A percentile compares a stretch with the other conserved stretches of the same genome.
Evolutionary conservation across 64 coral and sea anemone species (phyloP).

Genomic region (Exaiptasia diaphana): DNA sequence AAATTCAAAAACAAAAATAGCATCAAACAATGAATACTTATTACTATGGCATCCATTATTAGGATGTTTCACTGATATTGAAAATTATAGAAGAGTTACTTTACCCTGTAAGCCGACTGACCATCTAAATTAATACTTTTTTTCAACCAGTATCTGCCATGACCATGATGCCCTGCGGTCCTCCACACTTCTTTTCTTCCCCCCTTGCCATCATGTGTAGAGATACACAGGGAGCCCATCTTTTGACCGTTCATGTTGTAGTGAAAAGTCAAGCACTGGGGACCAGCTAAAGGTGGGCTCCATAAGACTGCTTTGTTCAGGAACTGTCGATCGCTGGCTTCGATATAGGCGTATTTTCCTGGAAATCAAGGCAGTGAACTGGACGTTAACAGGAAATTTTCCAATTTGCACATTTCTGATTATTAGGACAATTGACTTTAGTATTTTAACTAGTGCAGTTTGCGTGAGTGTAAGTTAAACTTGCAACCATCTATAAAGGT

Average conservation of each 20-base stretch:
- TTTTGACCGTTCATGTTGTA: conserved; percentile 2
- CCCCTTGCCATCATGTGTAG: neutral
- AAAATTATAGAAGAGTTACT: too few species aligned
- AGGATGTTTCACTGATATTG: too few species aligned
- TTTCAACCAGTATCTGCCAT: neutral
- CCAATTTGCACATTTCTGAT: too few species aligned
- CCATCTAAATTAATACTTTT: neutral
- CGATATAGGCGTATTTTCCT: neutral
- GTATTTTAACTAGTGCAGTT: too few species aligned
- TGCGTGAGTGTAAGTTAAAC: too few species aligned
- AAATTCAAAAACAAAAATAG: too few species aligned
- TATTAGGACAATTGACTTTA: too few species aligned
- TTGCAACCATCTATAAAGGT: too few species aligned
- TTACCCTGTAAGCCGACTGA: neutral
- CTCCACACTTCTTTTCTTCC: neutral
- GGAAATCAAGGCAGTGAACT: neutral
- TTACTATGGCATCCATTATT: too few species aligned
- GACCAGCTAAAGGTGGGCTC: neutral
- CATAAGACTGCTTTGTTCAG: neutral
- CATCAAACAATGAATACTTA: too few species aligned
- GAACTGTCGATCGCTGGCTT: neutral
- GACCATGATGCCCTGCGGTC: neutral
- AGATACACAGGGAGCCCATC: neutral
- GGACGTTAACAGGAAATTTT: too few species aligned
- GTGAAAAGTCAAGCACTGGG: neutral